These are phyloP conservation scores for Quadroppia sp. DNA, from an alignment of 2,888 invertebrate species.

Conservation along the genomic window DNA sequence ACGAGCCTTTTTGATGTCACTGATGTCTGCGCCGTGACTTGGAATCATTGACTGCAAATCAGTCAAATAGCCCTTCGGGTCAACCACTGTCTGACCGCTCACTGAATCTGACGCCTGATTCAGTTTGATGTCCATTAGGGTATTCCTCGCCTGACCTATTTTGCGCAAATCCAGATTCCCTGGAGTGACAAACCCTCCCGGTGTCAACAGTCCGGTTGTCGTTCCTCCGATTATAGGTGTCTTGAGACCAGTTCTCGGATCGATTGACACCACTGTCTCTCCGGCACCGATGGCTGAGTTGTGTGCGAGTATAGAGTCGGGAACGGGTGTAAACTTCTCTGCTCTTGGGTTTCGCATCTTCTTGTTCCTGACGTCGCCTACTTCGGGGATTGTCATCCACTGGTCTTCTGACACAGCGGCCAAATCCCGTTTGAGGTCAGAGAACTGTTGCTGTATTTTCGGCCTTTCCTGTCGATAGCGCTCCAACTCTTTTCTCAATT, in stretches of 20 bases:
- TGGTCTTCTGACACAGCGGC: constrained; percentile 74
- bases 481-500: constrained; percentile 70
- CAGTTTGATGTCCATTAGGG: constrained; percentile 96
- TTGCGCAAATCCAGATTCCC: constrained; percentile 90
- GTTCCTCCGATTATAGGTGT: constrained; percentile 56
- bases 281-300: constrained; percentile 62
- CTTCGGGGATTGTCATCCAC: constrained; percentile 96
- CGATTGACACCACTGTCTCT: constrained; percentile 66
- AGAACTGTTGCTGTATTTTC: constrained; percentile 99
- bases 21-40: constrained; percentile 93
- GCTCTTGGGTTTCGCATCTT: constrained; percentile 90
- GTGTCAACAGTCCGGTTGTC: constrained; percentile 46
- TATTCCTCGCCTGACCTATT: constrained; percentile 98
- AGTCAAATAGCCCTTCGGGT: constrained; percentile 99
- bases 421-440: constrained; percentile 74
- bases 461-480: constrained; percentile 96
- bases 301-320: constrained; percentile 82
- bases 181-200: constrained; percentile 60
- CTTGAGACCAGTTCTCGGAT: constrained; percentile 71
- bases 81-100: constrained; percentile 97
- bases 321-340: constrained; percentile 94
- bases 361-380: constrained; percentile 96
- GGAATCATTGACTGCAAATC: constrained; percentile 99
- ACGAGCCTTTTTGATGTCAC: constrained; percentile 93
- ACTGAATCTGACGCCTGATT: constrained; percentile 98